These are phyloP conservation scores for Trialeurodes vaporariorum DNA, from an alignment of 1,140 invertebrate species.

Conservation along the genomic window DNA sequence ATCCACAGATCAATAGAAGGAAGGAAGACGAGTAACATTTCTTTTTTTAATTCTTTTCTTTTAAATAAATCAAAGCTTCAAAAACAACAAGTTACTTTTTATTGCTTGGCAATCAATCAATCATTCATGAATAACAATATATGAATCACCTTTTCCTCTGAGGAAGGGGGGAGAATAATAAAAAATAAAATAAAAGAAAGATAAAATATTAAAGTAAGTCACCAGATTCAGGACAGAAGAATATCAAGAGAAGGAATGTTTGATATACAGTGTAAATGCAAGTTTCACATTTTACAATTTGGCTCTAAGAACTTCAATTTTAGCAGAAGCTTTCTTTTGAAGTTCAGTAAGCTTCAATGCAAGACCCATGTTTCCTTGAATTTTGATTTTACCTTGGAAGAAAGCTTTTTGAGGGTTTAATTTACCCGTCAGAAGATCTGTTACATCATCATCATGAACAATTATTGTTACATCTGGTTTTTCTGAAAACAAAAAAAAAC, in stretches of 20 bases:
- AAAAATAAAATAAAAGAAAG: too few species aligned
- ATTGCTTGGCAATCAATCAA: too few species aligned
- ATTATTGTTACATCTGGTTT: slow-evolving; percentile 88
- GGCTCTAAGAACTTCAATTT: slow-evolving; percentile 57
- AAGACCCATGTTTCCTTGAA: slow-evolving; percentile 90
- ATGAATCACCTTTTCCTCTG: too few species aligned
- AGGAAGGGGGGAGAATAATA: too few species aligned
- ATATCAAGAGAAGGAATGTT: background rate
- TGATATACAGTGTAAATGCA: background rate
- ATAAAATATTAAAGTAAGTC: too few species aligned
- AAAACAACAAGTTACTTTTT: too few species aligned
- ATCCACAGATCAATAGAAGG: too few species aligned
- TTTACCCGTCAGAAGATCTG: slow-evolving; percentile 77
- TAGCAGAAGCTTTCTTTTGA: slow-evolving; percentile 54
- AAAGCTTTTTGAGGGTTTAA: slow-evolving; percentile 93
- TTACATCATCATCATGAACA: slow-evolving; percentile 73
- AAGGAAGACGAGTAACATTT: too few species aligned
- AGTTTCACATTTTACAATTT: slow-evolving; percentile 47
- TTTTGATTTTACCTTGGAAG: slow-evolving; percentile 93
- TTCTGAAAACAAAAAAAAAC: slow-evolving; percentile 37
- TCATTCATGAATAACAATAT: too few species aligned
- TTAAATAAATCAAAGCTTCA: too few species aligned
- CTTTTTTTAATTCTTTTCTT: too few species aligned
- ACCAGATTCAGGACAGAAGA: too few species aligned
- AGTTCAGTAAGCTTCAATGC: slow-evolving; percentile 88